Percentiles rank a stretch among this genome's conserved stretches.
These are phyloP conservation scores for Pelobates cultripes DNA, from an alignment of 2,797 vertebrate genomes.

Conservation along the genomic window DNA sequence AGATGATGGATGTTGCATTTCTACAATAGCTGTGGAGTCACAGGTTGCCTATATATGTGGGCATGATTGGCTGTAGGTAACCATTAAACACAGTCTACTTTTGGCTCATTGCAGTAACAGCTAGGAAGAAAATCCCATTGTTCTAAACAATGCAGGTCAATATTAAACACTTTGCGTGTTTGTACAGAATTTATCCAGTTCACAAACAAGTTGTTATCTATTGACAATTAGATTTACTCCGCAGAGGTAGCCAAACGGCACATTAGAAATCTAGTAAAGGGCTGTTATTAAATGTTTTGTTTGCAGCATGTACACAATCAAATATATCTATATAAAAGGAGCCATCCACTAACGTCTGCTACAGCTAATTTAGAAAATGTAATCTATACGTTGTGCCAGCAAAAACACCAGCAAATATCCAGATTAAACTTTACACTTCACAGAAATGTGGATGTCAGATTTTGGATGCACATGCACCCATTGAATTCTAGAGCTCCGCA, in stretches of 20 bases:
- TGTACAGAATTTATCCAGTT: background rate
- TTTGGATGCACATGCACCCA: too few species aligned
- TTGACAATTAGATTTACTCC: slow-evolving; percentile 65
- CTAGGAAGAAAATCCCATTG: slow-evolving; percentile 60
- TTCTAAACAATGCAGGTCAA: slow-evolving; percentile 59
- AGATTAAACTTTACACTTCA: too few species aligned
- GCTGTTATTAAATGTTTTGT: slow-evolving; percentile 37
- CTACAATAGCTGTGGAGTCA: slow-evolving; percentile 3
- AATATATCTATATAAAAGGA: background rate
- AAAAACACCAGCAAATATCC: too few species aligned
- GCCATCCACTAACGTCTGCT: too few species aligned
- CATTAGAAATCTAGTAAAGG: slow-evolving; percentile 66
- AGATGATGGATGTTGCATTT: background rate
- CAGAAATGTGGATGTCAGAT: too few species aligned
- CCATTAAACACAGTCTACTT: slow-evolving; percentile 70
- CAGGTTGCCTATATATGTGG: background rate
- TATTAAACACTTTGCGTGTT: background rate
- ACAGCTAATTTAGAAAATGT: too few species aligned
- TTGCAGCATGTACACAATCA: background rate
- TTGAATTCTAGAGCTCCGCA: too few species aligned
- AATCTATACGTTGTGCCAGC: too few species aligned
- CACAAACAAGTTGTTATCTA: slow-evolving; percentile 62
- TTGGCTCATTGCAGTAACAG: slow-evolving; percentile 70
- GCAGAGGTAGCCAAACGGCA: slow-evolving; percentile 78
- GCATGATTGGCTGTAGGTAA: slow-evolving; percentile 62